Percentiles rank a stretch among this genome's conserved stretches.
These are phyloP conservation scores for Charina bottae DNA, from an alignment of 2,113 vertebrate genomes.

Conservation along the genomic window DNA sequence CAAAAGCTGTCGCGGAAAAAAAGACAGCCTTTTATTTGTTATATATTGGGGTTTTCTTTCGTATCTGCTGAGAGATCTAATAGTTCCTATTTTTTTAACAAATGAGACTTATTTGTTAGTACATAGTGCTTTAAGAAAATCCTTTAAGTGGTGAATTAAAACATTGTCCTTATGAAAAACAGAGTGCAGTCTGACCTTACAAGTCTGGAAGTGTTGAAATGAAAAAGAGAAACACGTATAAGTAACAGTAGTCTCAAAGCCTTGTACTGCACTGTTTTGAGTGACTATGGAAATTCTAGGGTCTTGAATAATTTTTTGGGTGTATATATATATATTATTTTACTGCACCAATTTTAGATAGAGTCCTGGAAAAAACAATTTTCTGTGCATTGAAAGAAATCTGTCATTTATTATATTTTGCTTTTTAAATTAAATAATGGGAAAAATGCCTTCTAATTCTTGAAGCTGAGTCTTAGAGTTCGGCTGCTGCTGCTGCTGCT, in stretches of 20 bases:
- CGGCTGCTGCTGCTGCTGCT: background rate
- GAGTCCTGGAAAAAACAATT: constrained; percentile 51
- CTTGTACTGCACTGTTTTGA: constrained; percentile 60
- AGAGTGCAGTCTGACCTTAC: constrained; percentile 49
- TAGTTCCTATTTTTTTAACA: constrained; percentile 53
- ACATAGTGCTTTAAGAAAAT: constrained; percentile 54
- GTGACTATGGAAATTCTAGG: constrained; percentile 51
- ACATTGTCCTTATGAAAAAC: constrained; percentile 47
- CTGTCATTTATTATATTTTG: constrained; percentile 15
- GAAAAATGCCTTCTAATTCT: constrained; percentile 37
- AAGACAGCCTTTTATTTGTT: constrained; percentile 65
- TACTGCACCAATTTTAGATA: constrained; percentile 33
- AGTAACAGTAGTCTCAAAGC: constrained; percentile 55
- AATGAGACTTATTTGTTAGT: constrained; percentile 49
- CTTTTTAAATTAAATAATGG: constrained; percentile 46
- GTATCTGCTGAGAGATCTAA: constrained; percentile 59
- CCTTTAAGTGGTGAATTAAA: constrained; percentile 12
- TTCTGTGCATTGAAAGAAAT: constrained; percentile 34
- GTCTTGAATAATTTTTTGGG: constrained; percentile 41
- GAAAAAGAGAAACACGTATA: constrained; percentile 55
- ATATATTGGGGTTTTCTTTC: constrained; percentile 57
- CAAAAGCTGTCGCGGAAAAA: constrained; percentile 49
- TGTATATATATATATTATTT: constrained; percentile 18
- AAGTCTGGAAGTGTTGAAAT: constrained; percentile 55
- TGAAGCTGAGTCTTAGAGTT: constrained; percentile 37